Evolutionary conservation across 2,888 invertebrate genomes (phyloP).

Genomic region (Meliscaeva auricollis): DNA sequence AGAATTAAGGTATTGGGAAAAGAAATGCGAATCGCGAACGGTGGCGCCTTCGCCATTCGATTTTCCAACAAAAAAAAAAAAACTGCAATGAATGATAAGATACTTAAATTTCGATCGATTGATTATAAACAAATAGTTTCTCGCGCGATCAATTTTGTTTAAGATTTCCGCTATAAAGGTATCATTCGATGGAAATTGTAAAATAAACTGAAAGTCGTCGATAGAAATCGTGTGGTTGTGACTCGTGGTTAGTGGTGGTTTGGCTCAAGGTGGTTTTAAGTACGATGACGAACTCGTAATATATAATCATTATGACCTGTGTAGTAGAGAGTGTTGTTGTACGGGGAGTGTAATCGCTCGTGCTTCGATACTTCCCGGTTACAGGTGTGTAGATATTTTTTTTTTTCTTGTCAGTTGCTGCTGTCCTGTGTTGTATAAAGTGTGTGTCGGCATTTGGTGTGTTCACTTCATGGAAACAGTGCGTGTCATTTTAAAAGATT

Average conservation of each 20-base stretch:
- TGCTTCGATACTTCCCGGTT: constrained; percentile 69
- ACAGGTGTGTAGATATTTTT: constrained; percentile 62
- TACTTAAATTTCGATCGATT: constrained; percentile 35
- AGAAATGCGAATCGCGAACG: constrained; percentile 6
- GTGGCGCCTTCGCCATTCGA: constrained; percentile 44
- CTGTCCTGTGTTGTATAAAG: constrained; percentile 22
- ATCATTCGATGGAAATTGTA: constrained; percentile 67
- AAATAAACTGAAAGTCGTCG: constrained; percentile 67
- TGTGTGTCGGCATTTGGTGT: constrained; percentile 61
- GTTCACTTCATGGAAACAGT: constrained; percentile 14
- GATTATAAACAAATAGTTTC: constrained; percentile 59
- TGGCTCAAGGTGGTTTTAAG: constrained; percentile 62
- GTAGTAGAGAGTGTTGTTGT: constrained; percentile 13
- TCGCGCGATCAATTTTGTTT: constrained; percentile 46
- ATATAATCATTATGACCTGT: constrained; percentile 71
- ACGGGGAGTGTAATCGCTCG: constrained; percentile 43
- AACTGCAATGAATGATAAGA: constrained; percentile 30
- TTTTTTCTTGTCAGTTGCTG: constrained; percentile 20
- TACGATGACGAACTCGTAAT: constrained; percentile 54
- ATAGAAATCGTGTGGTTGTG: constrained; percentile 61
- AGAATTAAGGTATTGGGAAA: constrained; percentile 10
- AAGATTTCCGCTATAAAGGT: constrained; percentile 36
- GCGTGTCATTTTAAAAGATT: neutral
- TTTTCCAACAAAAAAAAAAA: constrained; percentile 53
- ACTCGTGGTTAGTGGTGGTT: constrained; percentile 53